Conservation (phyloP, 2,888 invertebrate genomes). For the Acanthosepion esculentum region DNA sequence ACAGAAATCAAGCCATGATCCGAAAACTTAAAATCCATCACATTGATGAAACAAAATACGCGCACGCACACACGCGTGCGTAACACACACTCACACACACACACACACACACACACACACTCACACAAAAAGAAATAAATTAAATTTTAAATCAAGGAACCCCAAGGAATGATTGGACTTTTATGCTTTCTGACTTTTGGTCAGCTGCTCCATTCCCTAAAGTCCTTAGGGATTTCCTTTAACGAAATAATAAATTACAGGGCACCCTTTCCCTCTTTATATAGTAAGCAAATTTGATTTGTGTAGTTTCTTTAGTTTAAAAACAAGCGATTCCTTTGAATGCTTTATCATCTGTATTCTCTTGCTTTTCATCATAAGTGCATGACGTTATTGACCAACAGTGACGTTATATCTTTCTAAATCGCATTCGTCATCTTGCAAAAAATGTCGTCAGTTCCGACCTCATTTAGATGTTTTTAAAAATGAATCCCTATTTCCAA, state of each 20-base stretch:
- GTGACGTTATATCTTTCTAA: not conserved
- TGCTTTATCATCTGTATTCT: not conserved
- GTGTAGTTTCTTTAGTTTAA: not conserved
- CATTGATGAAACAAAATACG: not conserved
- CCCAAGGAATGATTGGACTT: not conserved
- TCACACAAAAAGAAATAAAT: not conserved
- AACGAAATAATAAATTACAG: not conserved
- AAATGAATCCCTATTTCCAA: not conserved
- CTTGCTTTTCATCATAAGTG: not conserved
- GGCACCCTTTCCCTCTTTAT: conserved; percentile 9
- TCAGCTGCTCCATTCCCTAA: not conserved
- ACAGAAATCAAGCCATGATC: not conserved
- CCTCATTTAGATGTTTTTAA: not conserved
- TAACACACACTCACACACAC: not conserved
- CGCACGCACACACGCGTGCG: not conserved
- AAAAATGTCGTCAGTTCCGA: too few relatives aligned
- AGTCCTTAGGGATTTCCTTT: not conserved
- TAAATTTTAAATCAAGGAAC: not conserved
- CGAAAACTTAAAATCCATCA: conserved; percentile 41
- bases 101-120: not conserved
- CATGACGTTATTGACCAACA: not conserved
- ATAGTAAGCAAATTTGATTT: not conserved
- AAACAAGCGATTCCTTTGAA: conserved; percentile 6
- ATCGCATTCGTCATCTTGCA: not conserved
- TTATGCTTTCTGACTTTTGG: not conserved